Base-by-base conservation (phyloP, 2,888 invertebrate species). In the Chrysolina oricalcia region DNA sequence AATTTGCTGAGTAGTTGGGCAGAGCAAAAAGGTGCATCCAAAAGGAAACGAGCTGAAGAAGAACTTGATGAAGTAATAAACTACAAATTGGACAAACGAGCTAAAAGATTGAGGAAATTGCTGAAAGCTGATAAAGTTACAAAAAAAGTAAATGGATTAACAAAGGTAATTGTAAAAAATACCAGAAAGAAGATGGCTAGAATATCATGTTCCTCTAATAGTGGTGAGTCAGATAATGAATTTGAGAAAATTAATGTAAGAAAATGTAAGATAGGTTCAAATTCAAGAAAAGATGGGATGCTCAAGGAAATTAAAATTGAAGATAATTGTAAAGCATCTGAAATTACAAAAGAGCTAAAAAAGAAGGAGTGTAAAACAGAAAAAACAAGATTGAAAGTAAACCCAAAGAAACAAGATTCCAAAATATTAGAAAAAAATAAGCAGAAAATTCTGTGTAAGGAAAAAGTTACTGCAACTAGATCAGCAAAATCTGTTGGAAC, bases 1-100 rank as follows among this genome's bases (percentile, higher is more conserved):
- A 84, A 91, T 43, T 80, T 91, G 53, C 87, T 94, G 67, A 90
- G 92, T 84, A 91, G 91, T 77, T 92, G 93, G 92, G 92, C 93
- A 11, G 91, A 93, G 79, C 89, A 90, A 23, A 94, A 93, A 85
- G 93, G 93, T 1, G 89, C 90, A 65, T 75, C 89, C 0, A 93
- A 92, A 80, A 89, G 92, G 74, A 92, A 92, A 86, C 79, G 84
- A 81, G 90, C 91, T 41, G 91, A 92, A 43, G 90, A 91, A 74
- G 90, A 90, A 62, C 90, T 91, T 70, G 92, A 91, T 65, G 90
- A 90, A 68, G 90, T 87, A 80, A 91, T 94, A 17, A 91, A 92
- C 74, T 87, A 88, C 48, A 90, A 92, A 86, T 88, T 94, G 87
- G 90, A 92, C 15, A 92, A 92, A 83, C 88, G 94, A 71, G 91